These are phyloP conservation scores for Belgica antarctica DNA, from an alignment of 2,888 invertebrate genomes.

Conservation along the genomic window DNA sequence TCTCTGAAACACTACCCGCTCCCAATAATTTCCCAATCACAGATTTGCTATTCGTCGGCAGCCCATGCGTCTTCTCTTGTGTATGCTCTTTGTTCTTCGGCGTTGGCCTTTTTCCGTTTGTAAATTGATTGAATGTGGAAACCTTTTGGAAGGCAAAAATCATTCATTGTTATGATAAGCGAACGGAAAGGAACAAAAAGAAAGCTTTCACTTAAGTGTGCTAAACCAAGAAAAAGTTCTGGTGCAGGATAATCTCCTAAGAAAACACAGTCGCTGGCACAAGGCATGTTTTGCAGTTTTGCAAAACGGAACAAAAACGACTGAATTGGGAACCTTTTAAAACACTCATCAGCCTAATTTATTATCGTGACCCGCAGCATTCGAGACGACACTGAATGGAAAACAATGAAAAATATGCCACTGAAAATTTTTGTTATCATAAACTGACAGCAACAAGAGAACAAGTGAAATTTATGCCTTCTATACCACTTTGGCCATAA, in stretches of 20 bases:
- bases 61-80: too few species aligned
- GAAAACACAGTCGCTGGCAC: too few species aligned
- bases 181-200: not conserved
- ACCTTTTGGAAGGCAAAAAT: not conserved
- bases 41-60: not conserved
- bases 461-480: not conserved
- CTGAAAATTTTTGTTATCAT: not conserved
- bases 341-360: not conserved
- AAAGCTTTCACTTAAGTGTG: not conserved
- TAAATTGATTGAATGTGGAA: too few species aligned
- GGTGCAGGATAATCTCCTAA: not conserved
- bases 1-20: not conserved
- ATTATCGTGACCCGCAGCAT: not conserved
- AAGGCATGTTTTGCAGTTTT: too few species aligned
- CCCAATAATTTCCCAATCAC: not conserved
- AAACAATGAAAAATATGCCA: conserved; percentile 6
- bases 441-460: not conserved
- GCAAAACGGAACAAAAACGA: not conserved
- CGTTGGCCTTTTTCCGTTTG: too few species aligned
- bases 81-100: too few species aligned
- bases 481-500: not conserved
- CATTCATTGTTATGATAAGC: not conserved
- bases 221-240: not conserved
- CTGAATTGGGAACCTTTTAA: not conserved
- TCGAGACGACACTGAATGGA: not conserved